Conservation (phyloP, 1,140 invertebrate species). For the Hirudo medicinalis region DNA sequence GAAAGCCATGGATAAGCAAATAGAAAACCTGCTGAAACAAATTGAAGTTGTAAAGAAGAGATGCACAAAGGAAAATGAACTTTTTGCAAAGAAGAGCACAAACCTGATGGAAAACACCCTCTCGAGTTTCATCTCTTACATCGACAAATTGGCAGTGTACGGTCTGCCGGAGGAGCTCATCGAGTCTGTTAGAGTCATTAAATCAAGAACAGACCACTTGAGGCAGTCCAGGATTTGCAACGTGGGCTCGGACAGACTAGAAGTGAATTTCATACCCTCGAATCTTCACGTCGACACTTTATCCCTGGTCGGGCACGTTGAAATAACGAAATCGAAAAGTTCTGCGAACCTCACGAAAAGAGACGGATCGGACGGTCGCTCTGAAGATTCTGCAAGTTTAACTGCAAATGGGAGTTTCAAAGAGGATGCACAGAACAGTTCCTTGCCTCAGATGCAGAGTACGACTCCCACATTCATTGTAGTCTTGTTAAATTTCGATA, state of each 20-base stretch:
- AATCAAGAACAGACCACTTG: background rate
- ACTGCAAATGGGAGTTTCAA: background rate
- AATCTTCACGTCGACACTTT: slow-evolving; percentile 1
- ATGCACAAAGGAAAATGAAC: background rate
- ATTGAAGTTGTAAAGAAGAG: background rate
- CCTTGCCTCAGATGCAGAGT: no score
- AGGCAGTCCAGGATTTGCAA: background rate
- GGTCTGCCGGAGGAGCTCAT: background rate
- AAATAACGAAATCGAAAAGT: slow-evolving; percentile 2
- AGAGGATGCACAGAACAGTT: no score
- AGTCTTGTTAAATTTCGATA: no score
- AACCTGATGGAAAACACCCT: background rate
- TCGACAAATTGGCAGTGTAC: background rate
- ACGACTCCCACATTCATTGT: no score
- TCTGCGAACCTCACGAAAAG: background rate
- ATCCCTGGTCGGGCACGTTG: background rate
- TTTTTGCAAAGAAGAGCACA: background rate
- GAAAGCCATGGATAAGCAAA: background rate
- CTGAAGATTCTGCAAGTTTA: background rate
- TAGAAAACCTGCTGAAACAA: background rate
- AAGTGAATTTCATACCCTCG: background rate
- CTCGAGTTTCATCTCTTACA: background rate
- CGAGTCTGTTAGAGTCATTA: background rate
- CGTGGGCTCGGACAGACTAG: background rate
- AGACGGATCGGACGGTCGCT: background rate